phyloP scores from a whole-genome alignment of 2,888 invertebrate genomes.

The Drosophila neutralis region DNA sequence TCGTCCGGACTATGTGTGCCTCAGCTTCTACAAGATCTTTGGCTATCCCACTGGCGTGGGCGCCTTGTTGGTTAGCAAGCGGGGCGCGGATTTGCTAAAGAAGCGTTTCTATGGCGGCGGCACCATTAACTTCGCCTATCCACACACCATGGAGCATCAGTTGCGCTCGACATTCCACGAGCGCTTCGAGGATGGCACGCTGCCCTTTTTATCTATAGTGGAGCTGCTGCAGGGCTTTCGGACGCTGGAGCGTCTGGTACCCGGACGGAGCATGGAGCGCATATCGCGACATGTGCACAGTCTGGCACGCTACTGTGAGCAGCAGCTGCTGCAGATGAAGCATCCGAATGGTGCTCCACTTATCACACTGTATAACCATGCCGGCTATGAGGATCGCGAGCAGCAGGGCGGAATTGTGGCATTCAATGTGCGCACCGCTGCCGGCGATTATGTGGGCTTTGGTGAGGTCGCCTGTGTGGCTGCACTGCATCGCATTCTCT shows the following conservation, averaged over 20 bases:
- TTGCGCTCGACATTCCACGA: constrained; percentile 89
- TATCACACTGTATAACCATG: constrained; percentile 90
- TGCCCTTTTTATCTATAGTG: constrained; percentile 93
- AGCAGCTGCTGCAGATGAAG: constrained; percentile 87
- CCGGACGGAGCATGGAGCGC: constrained; percentile 86
- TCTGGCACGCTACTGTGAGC: constrained; percentile 90
- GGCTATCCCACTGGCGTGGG: constrained; percentile 97
- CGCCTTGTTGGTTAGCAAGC: constrained; percentile 90
- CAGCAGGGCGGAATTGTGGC: constrained; percentile 94
- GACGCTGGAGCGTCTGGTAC: constrained; percentile 88
- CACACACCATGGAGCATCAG: constrained; percentile 89
- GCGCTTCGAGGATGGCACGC: constrained; percentile 97
- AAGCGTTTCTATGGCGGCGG: constrained; percentile 97
- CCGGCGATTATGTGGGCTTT: constrained; percentile 94
- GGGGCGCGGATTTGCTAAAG: constrained; percentile 80
- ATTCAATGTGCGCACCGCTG: constrained; percentile 92
- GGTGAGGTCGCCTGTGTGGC: constrained; percentile 96
- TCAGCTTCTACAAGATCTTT: constrained; percentile 99
- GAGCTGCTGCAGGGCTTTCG: constrained; percentile 93
- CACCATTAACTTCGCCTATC: constrained; percentile 93
- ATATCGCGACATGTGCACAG: constrained; percentile 91
- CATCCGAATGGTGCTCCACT: constrained; percentile 91
- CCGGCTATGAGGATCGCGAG: constrained; percentile 87
- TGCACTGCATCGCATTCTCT: constrained; percentile 92
- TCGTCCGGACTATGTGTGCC: constrained; percentile 94